Evolutionary conservation across 2,797 vertebrate species (phyloP), one percentile per base, ranked within the genome.

Genomic region (Erpetoichthys calabaricus): DNA sequence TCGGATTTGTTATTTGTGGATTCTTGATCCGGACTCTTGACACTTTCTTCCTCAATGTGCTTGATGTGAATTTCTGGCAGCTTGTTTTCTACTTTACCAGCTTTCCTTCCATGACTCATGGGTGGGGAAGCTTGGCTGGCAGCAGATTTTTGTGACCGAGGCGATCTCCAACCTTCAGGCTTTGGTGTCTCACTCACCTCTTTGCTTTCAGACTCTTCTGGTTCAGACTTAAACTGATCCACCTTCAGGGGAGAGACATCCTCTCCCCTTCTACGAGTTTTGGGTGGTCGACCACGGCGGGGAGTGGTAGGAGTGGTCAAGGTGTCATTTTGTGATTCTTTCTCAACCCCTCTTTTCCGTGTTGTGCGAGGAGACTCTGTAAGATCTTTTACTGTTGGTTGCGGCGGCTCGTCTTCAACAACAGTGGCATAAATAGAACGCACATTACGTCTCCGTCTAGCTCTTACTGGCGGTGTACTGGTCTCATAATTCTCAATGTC

Each of bases 391-490:
- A 79, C 77, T 0, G 81, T 73, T 62, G 89, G 88, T 66, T 58
- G 54, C 0, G 77, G 79, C 7, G 75, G 73, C 6, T 96, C 92
- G 0, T 84, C 91, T 62, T 96, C 94, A 3, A 80, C 84, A 2
- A 86, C 83, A 8, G 89, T 97, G 5, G 94, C 94, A 1, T 99
- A 99, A 42, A 99, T 88, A 0, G 96, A 98, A 65, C 89, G 84
- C 6, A 99, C 96, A 1, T 98, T 99, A 25, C 25, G 25, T 60
- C 93, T 82, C 51, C 96, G 90, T 51, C 95, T 86, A 3, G 91
- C 92, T 69, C 96, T 85, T 45, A 91, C 82, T 43, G 89, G 71
- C 0, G 89, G 86, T 69, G 92, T 71, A 66, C 84, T 89, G 3
- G 83, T 84, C 64, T 98, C 95, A 3, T 83, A 70, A 0, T 74